Evolutionary conservation across 2,797 vertebrate species (phyloP), one percentile per base, ranked within the genome.

Genomic region (Lophius americanus): DNA sequence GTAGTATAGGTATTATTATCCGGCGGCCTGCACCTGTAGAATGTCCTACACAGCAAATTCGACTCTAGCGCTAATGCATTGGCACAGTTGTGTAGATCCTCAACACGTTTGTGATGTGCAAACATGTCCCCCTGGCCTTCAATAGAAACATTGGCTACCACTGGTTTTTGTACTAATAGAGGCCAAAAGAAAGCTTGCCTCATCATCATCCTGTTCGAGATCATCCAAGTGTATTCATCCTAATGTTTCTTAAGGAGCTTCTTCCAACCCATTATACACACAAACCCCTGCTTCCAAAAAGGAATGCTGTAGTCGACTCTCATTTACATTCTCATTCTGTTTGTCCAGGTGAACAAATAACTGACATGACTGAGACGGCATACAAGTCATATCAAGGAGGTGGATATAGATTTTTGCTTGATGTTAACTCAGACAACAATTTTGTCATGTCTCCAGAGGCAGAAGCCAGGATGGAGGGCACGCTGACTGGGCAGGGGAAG

Each of bases 381-480:
- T 23, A 23, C 23, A 23, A 23, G 23, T 23, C 23, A 23, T 48
- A 23, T 42, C 47, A 32, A 50, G 14, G 7, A 23, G 23, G 23
- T 23, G 23, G 23, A 23, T 23, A 23, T 23, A 23, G 23, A 23
- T 23, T 23, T 6, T n/a, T 39, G 38, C 7, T 13, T 41, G 55
- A 37, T 1, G 4, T 51, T 7, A 53, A 35, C 23, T 33, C 5
- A 55, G 73, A 59, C 23, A 37, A 33, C 23, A 36, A 12, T 57
- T 44, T 61, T 0, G 2, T 70, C 7, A 3, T 7, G 7, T 76
- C 57, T 61, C 39, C 73, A 73, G 72, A 81, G 32, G 60, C 59
- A 4, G 88, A 87, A 51, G 78, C 76, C 2, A 85, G 72, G 10
- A 71, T 88, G 73, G 85, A 85, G 32, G 82, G 71, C 55, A 78